Base-by-base conservation (phyloP, 2,888 invertebrate species). In the Stegana nigrithorax region DNA sequence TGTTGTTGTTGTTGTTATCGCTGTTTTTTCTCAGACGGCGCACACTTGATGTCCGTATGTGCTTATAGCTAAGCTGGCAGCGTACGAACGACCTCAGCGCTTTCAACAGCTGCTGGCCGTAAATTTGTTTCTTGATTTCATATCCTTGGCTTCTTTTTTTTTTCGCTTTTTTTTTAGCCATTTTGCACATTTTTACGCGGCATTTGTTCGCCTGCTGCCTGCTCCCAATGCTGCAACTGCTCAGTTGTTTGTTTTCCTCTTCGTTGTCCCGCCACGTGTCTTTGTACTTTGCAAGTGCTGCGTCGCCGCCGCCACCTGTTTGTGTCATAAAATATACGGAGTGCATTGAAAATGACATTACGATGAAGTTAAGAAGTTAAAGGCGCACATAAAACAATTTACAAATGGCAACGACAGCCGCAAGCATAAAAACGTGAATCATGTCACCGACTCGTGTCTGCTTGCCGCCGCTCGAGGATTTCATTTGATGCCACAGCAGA, bases 281-380 rank as follows among this genome's bases (percentile, higher is more conserved):
- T n/a, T n/a, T n/a, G n/a, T n/a, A n/a, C n/a, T n/a, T n/a, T n/a
- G n/a, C n/a, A n/a, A n/a, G 66, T 73, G 66, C 66, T 69, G 63
- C 56, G 50, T 44, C 27, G 26, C 2, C 25, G 65, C 67, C 73
- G 70, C 70, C 27, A 17, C 29, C 76, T 75, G 78, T 65, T 74
- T 78, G 75, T 75, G 78, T 74, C 75, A 78, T 78, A 76, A 76
- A 76, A 76, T 78, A 73, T 60, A 51, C 51, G 39, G 51, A 60
- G 51, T 42, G 60, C 51, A 32, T 44, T 58, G 47, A 68, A 74
- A 76, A 76, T 78, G 76, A 72, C 74, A 78, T 78, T 74, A 78
- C 78, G 76, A 78, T 78, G 78, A 76, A 76, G 75, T 78, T 62
- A 56, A 62, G 62, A 47, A 57, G 56, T 57, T 65, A 67, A 62